A percentile compares a stretch with the other conserved stretches of the same genome.
These are phyloP conservation scores for Drosophila pseudotakahashii DNA, from an alignment of 2,888 invertebrate genomes.

Conservation along the genomic window DNA sequence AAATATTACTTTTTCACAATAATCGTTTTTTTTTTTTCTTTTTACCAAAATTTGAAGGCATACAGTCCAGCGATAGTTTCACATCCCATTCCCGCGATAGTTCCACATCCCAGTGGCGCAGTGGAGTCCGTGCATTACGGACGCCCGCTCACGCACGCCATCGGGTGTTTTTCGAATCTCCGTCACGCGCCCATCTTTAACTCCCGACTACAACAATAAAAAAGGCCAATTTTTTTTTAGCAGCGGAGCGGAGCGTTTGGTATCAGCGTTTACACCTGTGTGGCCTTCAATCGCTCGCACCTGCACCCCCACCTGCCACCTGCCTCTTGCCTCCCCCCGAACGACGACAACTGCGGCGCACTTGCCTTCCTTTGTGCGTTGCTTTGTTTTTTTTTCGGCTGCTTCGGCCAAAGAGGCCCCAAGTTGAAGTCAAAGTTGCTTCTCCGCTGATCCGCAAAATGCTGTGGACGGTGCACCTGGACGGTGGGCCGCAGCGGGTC, in stretches of 20 bases:
- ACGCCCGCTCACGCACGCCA: neutral
- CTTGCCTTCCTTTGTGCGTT: conserved; percentile 23
- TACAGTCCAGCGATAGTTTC: too few relatives aligned
- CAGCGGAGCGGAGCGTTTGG: conserved; percentile 8
- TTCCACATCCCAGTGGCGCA: neutral
- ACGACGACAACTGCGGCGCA: conserved; percentile 1
- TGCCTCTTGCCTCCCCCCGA: neutral
- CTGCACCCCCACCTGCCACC: conserved; percentile 3
- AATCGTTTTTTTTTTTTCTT: too few relatives aligned
- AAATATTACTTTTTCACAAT: too few relatives aligned
- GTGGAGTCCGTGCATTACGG: neutral
- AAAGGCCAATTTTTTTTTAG: neutral
- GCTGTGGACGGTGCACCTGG: conserved; percentile 94
- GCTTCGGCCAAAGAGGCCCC: too few relatives aligned
- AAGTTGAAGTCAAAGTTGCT: too few relatives aligned
- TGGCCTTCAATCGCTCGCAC: conserved; percentile 42
- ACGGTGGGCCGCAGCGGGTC: conserved; percentile 95
- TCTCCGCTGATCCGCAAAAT: conserved; percentile 82
- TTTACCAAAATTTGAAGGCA: too few relatives aligned
- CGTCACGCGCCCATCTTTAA: neutral
- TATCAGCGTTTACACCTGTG: conserved; percentile 34
- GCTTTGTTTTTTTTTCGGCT: neutral
- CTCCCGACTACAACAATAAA: neutral
- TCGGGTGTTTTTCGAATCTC: neutral
- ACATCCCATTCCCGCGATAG: neutral